Base-by-base conservation (phyloP, 2,888 invertebrate species). In the Volucella bombylans region DNA sequence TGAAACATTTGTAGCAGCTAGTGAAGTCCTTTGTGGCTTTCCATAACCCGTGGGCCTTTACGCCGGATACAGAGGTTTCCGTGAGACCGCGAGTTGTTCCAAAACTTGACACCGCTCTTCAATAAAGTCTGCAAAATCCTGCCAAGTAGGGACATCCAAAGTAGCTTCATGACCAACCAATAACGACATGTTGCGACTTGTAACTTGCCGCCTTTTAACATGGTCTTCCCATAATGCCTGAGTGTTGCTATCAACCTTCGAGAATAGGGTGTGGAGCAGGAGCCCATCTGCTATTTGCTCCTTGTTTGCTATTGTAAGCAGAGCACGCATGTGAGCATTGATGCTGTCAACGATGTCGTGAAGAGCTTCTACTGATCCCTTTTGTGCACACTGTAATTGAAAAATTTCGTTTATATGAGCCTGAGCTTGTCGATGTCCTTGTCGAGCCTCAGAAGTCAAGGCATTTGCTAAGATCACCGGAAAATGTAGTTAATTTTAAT, bases 401-500 rank as follows among this genome's bases (percentile, higher is more conserved):
- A 47, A 47, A 12, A 47, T 12, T 47, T 47, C 8, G n/a, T n/a
- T 47, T 1, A 47, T 47, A 14, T 49, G 49, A 49, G 49, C 49
- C n/a, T 49, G n/a, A 67, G 54, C 14, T 52, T 67, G 9, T 67
- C 52, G 2, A 52, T 43, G n/a, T 52, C 41, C 23, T 67, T 67
- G 0, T n/a, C n/a, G 52, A 23, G 3, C 67, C 67, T 54, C 67
- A 67, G 18, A 62, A 47, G 31, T 62, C 62, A 47, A 62, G 47
- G 23, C 62, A 62, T 43, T 62, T 45, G 8, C 41, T 67, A 6
- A 67, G 52, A 45, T 54, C 67, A 8, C 67, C 67, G 23, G 52
- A 54, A 31, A 67, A 54, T 1, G 52, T 52, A 10, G 54, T 54
- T 1, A 67, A 18, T 15, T 49, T 62, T 23, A 49, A 49, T 6